These are phyloP conservation scores for Sphyrna mokarran DNA, from an alignment of 2,113 vertebrate genomes.

Conservation along the genomic window DNA sequence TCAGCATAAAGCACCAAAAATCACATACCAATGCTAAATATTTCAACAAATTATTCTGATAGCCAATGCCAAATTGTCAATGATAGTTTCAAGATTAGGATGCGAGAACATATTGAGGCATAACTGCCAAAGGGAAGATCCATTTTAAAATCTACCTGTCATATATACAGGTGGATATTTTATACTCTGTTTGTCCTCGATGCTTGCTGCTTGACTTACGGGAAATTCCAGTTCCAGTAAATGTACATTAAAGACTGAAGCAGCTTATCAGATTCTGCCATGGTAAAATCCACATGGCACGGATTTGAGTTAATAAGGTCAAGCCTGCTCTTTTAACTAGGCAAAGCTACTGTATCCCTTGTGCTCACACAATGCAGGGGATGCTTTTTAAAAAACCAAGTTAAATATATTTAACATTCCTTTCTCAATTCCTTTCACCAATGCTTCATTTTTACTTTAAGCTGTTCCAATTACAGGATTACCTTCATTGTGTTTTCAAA, in stretches of 20 bases:
- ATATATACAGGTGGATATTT: not conserved
- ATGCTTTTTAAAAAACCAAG: not conserved
- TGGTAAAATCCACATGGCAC: not conserved
- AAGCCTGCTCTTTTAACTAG: not conserved
- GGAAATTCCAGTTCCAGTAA: not conserved
- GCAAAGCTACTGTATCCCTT: not conserved
- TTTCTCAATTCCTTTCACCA: not conserved
- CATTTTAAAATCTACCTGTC: not conserved
- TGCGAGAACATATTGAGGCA: not conserved
- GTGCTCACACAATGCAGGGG: not conserved
- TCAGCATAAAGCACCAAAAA: not conserved
- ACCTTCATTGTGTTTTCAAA: not conserved
- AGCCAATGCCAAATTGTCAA: not conserved
- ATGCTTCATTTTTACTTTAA: not conserved
- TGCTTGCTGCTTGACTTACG: not conserved
- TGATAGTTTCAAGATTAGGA: not conserved
- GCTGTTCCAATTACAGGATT: not conserved
- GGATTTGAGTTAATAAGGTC: not conserved
- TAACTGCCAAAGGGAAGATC: not conserved
- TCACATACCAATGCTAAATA: not conserved
- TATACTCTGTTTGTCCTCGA: not conserved
- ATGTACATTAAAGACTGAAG: not conserved
- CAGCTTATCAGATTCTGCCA: not conserved
- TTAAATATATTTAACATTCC: not conserved
- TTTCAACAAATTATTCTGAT: not conserved